These are phyloP conservation scores for Phrynosoma platyrhinos DNA, from an alignment of 2,113 vertebrate species.

Conservation along the genomic window DNA sequence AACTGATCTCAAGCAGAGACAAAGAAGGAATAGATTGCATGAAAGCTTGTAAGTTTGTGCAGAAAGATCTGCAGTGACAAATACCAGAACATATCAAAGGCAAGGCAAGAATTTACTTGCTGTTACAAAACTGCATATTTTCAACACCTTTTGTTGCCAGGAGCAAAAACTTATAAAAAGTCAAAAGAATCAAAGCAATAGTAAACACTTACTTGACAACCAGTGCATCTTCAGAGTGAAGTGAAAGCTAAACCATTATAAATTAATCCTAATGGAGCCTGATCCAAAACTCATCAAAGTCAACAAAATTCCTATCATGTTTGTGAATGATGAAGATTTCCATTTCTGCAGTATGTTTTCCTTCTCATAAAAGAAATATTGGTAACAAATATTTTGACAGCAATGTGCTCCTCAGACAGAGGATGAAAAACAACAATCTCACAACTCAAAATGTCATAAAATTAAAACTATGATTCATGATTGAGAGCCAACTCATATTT, in stretches of 20 bases:
- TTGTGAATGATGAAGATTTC: neutral
- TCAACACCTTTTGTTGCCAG: conserved; percentile 12
- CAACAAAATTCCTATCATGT: neutral
- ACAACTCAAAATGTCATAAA: neutral
- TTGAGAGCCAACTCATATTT: neutral
- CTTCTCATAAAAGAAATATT: neutral
- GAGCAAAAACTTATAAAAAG: conserved; percentile 16
- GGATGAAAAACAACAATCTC: neutral
- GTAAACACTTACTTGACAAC: neutral
- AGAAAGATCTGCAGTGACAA: conserved; percentile 12
- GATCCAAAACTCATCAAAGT: neutral
- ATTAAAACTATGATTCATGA: neutral
- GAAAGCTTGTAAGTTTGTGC: neutral
- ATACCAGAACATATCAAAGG: conserved; percentile 19
- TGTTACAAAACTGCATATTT: conserved; percentile 5
- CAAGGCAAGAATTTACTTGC: neutral
- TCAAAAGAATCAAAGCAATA: conserved; percentile 21
- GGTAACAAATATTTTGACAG: neutral
- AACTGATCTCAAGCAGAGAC: conserved; percentile 5
- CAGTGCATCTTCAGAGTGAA: neutral
- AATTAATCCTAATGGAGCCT: neutral
- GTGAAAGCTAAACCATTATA: neutral
- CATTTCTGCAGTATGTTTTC: neutral
- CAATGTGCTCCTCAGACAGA: neutral
- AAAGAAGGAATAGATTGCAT: neutral